Evolutionary conservation across 2,888 invertebrate genomes (phyloP), one percentile per base, ranked within the genome.

Genomic region (Sinentomon sp.): DNA sequence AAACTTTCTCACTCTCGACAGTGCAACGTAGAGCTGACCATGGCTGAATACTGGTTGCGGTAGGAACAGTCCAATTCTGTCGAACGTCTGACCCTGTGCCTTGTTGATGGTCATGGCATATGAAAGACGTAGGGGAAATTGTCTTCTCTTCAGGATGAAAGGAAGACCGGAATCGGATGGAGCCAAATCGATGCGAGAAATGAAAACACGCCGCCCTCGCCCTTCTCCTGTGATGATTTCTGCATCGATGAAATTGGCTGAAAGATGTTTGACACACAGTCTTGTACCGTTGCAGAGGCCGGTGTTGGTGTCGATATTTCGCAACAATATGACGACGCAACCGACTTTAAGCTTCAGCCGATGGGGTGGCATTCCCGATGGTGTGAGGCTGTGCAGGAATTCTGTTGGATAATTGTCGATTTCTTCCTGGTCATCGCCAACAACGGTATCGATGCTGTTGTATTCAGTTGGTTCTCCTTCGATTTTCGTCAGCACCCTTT

Each of bases 21-120:
- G 36, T 2, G 36, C 39, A 7, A 36, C 33, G 14, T 40, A 41
- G 5, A 40, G 23, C 30, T 40, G 40, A 1, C 41, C 40, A 34
- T 41, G 41, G 1, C 28, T 19, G 31, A 41, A 41, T 6, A 37
- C 38, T 5, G 40, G 37, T 3, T 35, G 20, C 13, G 38, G 34
- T n/a, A 41, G 28, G 23, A 26, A 38, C 3, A 45, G 33, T 6
- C 45, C 43, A 29, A 40, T 38, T 9, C 37, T 31, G 13, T 45
- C 40, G 12, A 45, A 36, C 7, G 41, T 38, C 30, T 49, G 48
- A 2, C 50, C 49, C 32, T 49, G 50, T 3, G 47, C 40, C 33
- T 50, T 49, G 27, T 47, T 48, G 10, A 47, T 43, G 2, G 46
- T 46, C 37, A 44, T 43, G 3, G 36, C 37, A 40, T 43, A 51